Evolutionary conservation across 2,113 vertebrate species (phyloP), one percentile per base, ranked within the genome.

Genomic region (Rhabdomys dilectus): DNA sequence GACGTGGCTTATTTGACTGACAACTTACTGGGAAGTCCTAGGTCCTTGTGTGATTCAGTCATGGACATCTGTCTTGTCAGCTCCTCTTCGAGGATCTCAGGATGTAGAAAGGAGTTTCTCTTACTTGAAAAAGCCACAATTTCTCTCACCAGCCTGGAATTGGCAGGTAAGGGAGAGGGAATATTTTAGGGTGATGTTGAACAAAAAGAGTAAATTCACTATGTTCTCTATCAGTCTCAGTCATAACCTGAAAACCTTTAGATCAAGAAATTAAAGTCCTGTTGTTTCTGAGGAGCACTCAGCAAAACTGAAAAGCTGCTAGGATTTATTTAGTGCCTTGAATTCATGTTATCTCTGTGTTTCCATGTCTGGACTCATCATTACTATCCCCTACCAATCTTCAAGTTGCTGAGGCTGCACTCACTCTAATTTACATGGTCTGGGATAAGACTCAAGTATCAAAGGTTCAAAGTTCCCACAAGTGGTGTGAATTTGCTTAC

Each of bases 271-370:
- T 58, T 34, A 85, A 80, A 89, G 56, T 51, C 26, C 2, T 91
- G 24, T 62, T 68, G 19, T 93, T 91, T 96, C 58, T 78, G 48
- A 93, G 19, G 53, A 72, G 3, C 58, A 51, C 81, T 94, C 70
- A 64, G 29, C 26, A 88, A 88, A 84, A 68, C 3, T 36, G n/a
- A 87, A 80, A 88, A 60, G 45, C 26, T 24, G 6, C 2, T 76
- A 76, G 64, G 26, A 22, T 93, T 88, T 95, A 15, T 76, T 48
- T 73, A 89, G 60, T 94, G 81, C 39, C n/a, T 95, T 6, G 73
- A 39, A 68, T 93, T 88, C 17, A 56, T 24, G 7, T 82, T 12
- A 5, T 2, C 12, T 34, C 0, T 90, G 11, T 51, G 11, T 86
- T 96, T 66, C 58, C 78, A 42, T 58, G 77, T 15, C 10, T 78